Conservation (phyloP, 2,797 vertebrate species). For the Hirundo rustica region DNA sequence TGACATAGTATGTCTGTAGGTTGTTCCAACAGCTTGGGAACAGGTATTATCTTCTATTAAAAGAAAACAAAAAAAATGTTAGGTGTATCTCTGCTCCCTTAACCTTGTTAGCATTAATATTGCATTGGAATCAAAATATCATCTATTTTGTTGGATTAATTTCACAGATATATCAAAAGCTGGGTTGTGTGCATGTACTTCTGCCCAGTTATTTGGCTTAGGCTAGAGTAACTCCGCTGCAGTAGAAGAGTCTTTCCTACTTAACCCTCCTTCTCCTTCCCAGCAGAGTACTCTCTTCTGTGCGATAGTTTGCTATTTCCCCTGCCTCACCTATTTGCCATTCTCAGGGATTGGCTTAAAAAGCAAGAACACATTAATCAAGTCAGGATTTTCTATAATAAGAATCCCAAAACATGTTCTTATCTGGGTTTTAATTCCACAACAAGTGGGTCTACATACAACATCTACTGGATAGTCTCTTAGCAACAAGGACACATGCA, state of each 20-base stretch:
- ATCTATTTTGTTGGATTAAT: neutral
- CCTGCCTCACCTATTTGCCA: neutral
- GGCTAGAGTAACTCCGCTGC: neutral
- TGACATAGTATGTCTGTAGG: neutral
- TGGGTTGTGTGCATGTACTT: neutral
- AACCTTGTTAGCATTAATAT: neutral
- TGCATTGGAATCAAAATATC: neutral
- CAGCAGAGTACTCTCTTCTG: conserved; percentile 17
- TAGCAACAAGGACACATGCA: neutral
- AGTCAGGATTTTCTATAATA: neutral
- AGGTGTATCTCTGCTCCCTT: neutral
- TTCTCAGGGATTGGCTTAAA: neutral
- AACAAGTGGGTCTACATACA: neutral
- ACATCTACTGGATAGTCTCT: neutral
- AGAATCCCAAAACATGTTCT: neutral
- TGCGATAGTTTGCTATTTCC: neutral
- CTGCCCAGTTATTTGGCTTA: neutral
- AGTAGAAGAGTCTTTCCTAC: neutral
- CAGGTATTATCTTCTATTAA: neutral
- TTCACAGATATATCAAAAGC: neutral
- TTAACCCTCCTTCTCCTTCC: neutral
- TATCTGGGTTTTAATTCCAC: neutral
- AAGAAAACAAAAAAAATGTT: neutral
- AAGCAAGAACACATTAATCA: neutral
- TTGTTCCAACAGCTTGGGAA: neutral